These are phyloP conservation scores for Laticauda laticaudata DNA, from an alignment of 2,113 vertebrate genomes.

Conservation along the genomic window DNA sequence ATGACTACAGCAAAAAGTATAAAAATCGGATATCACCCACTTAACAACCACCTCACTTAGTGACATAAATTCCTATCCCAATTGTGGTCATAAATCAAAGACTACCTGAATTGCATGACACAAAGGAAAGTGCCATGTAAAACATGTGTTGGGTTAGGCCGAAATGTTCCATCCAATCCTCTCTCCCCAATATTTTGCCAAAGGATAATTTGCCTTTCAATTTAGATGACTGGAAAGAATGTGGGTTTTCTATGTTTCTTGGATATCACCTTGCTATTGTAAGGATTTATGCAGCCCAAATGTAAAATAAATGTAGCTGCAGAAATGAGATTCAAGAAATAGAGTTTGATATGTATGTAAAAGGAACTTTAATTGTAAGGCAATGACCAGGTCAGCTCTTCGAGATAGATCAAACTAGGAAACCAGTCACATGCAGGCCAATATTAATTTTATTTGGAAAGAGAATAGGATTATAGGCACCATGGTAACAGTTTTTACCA, in stretches of 20 bases:
- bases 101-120: background rate
- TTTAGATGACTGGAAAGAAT: background rate
- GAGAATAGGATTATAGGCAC: background rate
- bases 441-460: background rate
- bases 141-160: background rate
- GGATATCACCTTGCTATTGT: background rate
- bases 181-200: background rate
- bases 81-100: background rate
- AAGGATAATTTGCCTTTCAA: background rate
- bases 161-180: background rate
- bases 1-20: background rate
- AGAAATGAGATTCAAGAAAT: background rate
- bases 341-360: background rate
- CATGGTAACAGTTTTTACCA: background rate
- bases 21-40: background rate
- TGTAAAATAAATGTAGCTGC: background rate
- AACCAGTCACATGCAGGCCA: background rate
- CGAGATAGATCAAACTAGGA: background rate
- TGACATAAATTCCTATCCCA: background rate
- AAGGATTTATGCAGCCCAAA: background rate
- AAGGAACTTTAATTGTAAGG: background rate
- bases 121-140: background rate
- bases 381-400: background rate
- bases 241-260: background rate
- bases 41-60: background rate